Evolutionary conservation across 2,888 invertebrate genomes (phyloP), one percentile per base, ranked within the genome.

Genomic region (Nomada flava): DNA sequence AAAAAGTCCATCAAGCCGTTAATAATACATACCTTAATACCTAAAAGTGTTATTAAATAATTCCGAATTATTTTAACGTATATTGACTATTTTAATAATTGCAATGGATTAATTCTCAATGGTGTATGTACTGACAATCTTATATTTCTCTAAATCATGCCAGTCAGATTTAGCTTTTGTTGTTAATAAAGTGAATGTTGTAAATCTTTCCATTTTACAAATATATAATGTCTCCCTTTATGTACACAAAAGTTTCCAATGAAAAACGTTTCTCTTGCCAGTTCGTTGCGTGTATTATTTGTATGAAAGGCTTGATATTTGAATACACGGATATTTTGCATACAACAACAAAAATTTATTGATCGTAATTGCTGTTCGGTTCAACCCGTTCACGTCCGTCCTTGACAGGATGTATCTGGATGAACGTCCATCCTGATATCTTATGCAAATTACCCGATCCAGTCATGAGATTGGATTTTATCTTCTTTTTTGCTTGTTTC

Each of bases 331-430:
- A 55, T 71, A 63, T 36, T 42, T 68, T 69, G 13, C 55, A 29
- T 60, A 63, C 57, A 76, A 85, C 42, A 84, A 69, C 65, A 85
- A 76, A 73, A 83, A 80, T 86, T 75, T 86, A 89, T 89, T 87
- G 87, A 87, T 86, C 84, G 81, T 89, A 89, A 89, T 88, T 89
- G 88, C 86, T 63, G 81, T 76, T 85, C 79, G 62, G 73, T 67
- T 71, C 57, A 71, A 83, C 76, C 67, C 50, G 85, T 72, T 76
- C 55, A 76, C 69, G 72, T 82, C 64, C 79, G 84, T 84, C 84
- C 82, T 85, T 85, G 85, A 84, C 83, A 85, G 76, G 83, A 83
- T 82, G 77, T 77, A 85, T 83, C 79, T 69, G 55, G 77, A 72
- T 75, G 81, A 83, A 79, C 74, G 79, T 88, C 84, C 85, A 82